Base-by-base conservation (phyloP, 2,888 invertebrate species). In the Drosophila leonis region DNA sequence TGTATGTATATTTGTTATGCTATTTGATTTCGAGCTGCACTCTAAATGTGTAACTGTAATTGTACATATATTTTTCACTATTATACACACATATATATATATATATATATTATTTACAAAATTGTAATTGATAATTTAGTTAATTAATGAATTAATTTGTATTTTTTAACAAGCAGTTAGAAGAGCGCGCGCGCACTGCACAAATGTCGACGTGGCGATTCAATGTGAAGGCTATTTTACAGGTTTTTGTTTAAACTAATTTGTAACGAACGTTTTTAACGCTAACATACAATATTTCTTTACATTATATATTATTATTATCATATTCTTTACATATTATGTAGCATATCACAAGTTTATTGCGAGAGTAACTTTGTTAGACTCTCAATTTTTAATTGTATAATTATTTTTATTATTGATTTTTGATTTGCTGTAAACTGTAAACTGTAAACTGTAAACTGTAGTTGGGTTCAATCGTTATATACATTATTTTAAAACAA, bases 401-500 rank as follows among this genome's bases (percentile, higher is more conserved):
- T 86, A 86, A 77, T 83, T 77, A 66, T 66, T 60, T 71, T 75
- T 74, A 80, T 68, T 77, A 52, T 52, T 52, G 73, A 76, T 75
- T 85, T 78, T 87, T 80, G 65, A 78, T 77, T 82, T 88, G 80
- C 76, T 84, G 74, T 48, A 78, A 75, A 68, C 76, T 84, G 74
- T 48, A 78, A 75, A 68, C 48, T 71, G 66, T 79, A 78, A 75
- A 68, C 67, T 82, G 63, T 78, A 63, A 75, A 46, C 54, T 71
- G 66, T 79, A 91, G 90, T 90, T 90, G 90, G 91, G 90, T 83
- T 90, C 78, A 80, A 82, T 83, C 79, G 88, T 84, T 88, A 88
- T 83, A 83, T 72, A 80, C 78, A 82, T 75, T 76, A 52, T 52
- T 51, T 46, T 10, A 29, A 46, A 59, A 44, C 24, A 56, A 72